Percentiles rank a stretch among this genome's conserved stretches.
Evolutionary conservation across 2,888 invertebrate genomes (phyloP).

Genomic region (Frankliniella fusca): DNA sequence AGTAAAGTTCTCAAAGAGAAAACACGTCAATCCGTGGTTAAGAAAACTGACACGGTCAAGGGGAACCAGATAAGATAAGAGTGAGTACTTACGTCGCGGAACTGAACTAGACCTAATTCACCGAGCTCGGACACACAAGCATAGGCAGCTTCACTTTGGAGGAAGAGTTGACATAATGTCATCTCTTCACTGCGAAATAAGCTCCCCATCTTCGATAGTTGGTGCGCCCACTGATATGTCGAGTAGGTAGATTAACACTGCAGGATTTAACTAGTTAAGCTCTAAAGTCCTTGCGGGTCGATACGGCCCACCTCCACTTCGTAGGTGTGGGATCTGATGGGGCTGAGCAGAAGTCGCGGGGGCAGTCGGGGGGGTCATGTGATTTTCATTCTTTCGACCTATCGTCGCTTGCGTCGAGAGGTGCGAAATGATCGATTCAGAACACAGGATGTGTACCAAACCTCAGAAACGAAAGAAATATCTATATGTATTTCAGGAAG

Average conservation of each 20-base stretch:
- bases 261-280: background rate
- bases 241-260: background rate
- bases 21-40: background rate
- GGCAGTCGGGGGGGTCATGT: slow-evolving; percentile 20
- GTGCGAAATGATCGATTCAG: background rate
- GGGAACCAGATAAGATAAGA: background rate
- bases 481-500: no score
- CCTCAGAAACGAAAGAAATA: no score
- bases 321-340: no score
- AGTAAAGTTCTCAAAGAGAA: background rate
- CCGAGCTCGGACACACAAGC: slow-evolving; percentile 60
- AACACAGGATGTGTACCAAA: background rate
- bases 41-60: background rate
- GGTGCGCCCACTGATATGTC: background rate
- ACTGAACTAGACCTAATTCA: slow-evolving; percentile 61
- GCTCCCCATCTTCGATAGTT: slow-evolving; percentile 39
- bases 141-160: slow-evolving; percentile 52
- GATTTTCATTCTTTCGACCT: background rate
- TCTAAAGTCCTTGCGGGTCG: background rate
- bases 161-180: slow-evolving; percentile 40
- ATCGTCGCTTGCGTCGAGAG: background rate
- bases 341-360: background rate
- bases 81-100: slow-evolving; percentile 48
- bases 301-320: slow-evolving; percentile 18
- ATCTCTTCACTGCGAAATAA: slow-evolving; percentile 42